These are phyloP conservation scores for Coleophora deauratella DNA, from an alignment of 2,888 invertebrate species.

Conservation along the genomic window DNA sequence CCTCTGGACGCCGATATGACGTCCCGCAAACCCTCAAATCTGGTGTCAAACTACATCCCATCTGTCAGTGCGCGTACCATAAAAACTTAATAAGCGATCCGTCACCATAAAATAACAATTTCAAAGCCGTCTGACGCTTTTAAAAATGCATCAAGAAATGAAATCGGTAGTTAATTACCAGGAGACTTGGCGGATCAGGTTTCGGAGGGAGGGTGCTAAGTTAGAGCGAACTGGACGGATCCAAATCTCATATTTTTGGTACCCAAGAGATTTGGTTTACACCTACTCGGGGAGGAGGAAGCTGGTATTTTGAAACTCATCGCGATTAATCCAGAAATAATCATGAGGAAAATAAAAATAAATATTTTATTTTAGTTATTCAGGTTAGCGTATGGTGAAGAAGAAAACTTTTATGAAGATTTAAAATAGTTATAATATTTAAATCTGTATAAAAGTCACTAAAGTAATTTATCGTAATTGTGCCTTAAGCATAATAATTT, in stretches of 20 bases:
- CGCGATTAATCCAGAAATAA: too few species aligned
- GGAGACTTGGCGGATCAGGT: slow-evolving; percentile 64
- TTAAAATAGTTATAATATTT: too few species aligned
- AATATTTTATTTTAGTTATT: too few species aligned
- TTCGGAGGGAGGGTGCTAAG: slow-evolving; percentile 26
- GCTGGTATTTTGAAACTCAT: too few species aligned
- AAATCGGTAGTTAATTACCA: slow-evolving; percentile 73
- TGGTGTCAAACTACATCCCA: slow-evolving; percentile 71
- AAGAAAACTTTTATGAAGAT: too few species aligned
- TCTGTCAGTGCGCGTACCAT: slow-evolving; percentile 59
- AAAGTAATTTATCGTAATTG: too few species aligned
- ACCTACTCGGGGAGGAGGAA: too few species aligned
- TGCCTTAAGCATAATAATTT: too few species aligned
- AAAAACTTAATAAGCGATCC: slow-evolving; percentile 73
- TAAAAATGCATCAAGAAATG: slow-evolving; percentile 73
- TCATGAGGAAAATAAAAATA: too few species aligned
- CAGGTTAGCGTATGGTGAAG: too few species aligned
- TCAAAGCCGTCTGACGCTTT: slow-evolving; percentile 71
- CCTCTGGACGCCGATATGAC: neutral
- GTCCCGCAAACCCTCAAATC: slow-evolving; percentile 43
- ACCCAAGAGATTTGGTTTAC: neutral
- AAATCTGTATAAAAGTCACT: too few species aligned
- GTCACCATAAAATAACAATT: slow-evolving; percentile 74
- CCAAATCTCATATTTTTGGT: slow-evolving; percentile 3
- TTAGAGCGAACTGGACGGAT: too few species aligned